Percentiles rank a stretch among this genome's conserved stretches.
These are phyloP conservation scores for Eilema caniola DNA, from an alignment of 2,888 invertebrate species.

Conservation along the genomic window DNA sequence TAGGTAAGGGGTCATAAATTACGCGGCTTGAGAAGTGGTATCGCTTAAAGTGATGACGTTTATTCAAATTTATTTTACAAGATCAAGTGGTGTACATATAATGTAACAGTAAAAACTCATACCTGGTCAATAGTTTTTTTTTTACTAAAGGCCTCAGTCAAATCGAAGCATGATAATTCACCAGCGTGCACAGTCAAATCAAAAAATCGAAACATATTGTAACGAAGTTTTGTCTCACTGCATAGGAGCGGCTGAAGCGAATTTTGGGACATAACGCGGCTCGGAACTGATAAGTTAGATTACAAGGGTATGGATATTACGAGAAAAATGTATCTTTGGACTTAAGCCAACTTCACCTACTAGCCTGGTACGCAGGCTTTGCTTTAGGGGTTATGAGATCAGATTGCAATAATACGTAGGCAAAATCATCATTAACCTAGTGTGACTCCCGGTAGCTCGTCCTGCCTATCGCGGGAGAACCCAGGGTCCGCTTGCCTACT, in stretches of 20 bases:
- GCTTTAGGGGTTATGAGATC: not conserved
- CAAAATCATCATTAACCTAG: too few species aligned
- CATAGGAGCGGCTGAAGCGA: not conserved
- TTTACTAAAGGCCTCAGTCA: too few species aligned
- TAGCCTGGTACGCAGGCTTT: not conserved
- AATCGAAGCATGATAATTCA: too few species aligned
- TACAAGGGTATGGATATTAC: not conserved
- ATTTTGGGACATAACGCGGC: not conserved
- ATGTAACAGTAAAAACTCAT: not conserved
- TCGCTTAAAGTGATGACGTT: not conserved
- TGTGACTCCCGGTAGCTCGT: too few species aligned
- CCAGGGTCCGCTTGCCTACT: too few species aligned
- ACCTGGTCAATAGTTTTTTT: too few species aligned
- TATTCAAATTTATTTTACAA: constrained; percentile 1
- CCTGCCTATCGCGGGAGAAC: too few species aligned
- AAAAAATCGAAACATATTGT: too few species aligned
- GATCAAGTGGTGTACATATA: not conserved
- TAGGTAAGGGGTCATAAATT: not conserved
- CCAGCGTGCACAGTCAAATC: too few species aligned
- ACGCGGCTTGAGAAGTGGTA: not conserved
- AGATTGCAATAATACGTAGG: too few species aligned
- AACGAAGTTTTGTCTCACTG: too few species aligned
- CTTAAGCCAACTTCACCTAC: not conserved
- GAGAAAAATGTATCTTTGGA: not conserved
- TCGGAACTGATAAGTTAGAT: not conserved